These are phyloP conservation scores for Pipra filicauda DNA, from an alignment of 2,113 vertebrate species.

Conservation along the genomic window DNA sequence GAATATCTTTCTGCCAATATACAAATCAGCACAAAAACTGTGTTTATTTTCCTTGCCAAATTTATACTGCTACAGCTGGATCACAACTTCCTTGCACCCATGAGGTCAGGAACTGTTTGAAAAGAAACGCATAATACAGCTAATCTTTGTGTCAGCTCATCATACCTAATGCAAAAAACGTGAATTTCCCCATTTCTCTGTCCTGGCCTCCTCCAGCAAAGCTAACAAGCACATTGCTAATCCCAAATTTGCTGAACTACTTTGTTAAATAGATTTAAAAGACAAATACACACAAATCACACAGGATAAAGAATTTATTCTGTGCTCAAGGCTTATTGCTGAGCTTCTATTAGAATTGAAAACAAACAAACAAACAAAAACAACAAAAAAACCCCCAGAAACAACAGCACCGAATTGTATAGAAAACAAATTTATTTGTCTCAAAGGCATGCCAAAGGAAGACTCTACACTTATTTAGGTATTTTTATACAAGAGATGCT, in stretches of 20 bases:
- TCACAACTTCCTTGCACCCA: background rate
- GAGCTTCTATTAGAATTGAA: background rate
- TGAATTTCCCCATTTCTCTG: background rate
- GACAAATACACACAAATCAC: conserved; percentile 15
- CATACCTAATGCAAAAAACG: background rate
- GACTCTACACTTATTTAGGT: background rate
- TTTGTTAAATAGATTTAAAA: conserved; percentile 38
- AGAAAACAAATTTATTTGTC: conserved; percentile 13
- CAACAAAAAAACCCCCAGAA: background rate
- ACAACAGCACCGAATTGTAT: background rate
- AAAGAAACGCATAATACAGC: background rate
- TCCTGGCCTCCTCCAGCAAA: background rate
- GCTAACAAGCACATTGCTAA: background rate
- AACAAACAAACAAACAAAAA: background rate
- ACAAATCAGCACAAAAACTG: background rate
- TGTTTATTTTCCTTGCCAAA: conserved; percentile 32
- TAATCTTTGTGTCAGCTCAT: background rate
- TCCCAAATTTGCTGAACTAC: conserved; percentile 35
- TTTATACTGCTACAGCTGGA: conserved; percentile 31
- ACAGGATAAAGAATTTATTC: conserved; percentile 15
- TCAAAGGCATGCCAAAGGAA: background rate
- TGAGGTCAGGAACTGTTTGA: conserved; percentile 10
- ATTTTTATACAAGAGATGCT: background rate
- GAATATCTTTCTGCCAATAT: background rate
- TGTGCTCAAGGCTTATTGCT: conserved; percentile 4